Evolutionary conservation across 2,888 invertebrate genomes (phyloP).

Genomic region (Andricus curvator): DNA sequence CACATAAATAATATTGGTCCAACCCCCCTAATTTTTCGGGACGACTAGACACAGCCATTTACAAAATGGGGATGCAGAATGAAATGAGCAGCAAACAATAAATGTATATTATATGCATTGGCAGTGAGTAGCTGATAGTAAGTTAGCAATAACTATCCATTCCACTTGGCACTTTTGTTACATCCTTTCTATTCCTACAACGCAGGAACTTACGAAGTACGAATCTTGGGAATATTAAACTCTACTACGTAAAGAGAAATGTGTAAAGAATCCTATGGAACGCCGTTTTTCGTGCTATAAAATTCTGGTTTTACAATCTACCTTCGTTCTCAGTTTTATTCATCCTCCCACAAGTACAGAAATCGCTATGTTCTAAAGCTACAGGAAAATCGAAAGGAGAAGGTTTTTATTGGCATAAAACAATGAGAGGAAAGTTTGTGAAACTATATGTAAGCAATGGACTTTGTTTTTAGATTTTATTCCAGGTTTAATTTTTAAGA

Average conservation of each 20-base stretch:
- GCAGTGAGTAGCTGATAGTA: no score
- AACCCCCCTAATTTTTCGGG: no score
- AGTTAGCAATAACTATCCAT: not conserved
- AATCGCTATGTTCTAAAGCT: conserved; percentile 15
- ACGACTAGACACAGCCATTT: no score
- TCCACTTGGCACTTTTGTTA: not conserved
- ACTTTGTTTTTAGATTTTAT: not conserved
- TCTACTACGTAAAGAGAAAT: conserved; percentile 3
- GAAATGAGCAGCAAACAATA: not conserved
- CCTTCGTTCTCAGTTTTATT: conserved; percentile 29
- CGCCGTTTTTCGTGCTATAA: conserved; percentile 25
- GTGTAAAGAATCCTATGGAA: conserved; percentile 10
- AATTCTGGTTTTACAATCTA: conserved; percentile 32
- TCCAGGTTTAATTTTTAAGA: not conserved
- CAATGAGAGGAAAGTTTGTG: conserved; percentile 14
- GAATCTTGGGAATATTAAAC: conserved; percentile 34
- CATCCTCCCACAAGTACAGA: conserved; percentile 14
- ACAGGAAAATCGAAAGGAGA: conserved; percentile 21
- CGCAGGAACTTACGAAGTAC: not conserved
- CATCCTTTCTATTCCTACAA: not conserved
- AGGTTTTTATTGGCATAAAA: conserved; percentile 16
- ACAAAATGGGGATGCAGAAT: not conserved
- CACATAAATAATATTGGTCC: no score
- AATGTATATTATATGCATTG: not conserved
- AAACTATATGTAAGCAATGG: not conserved